Evolutionary conservation across 2,113 vertebrate species (phyloP).

Genomic region (Ascaphus truei): DNA sequence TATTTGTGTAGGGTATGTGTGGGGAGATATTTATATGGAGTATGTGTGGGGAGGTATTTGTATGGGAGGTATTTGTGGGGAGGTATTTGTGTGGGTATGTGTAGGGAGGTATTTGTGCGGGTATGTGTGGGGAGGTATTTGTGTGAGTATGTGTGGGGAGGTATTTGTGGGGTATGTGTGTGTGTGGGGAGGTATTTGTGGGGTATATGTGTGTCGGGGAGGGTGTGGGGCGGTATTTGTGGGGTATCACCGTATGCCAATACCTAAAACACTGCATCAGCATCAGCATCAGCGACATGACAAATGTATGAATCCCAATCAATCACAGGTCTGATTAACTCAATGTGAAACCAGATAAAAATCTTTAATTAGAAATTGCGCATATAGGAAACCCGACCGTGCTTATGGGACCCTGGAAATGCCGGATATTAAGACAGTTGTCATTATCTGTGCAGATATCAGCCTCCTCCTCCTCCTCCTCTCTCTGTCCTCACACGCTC

Average conservation of each 20-base stretch:
- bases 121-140: no score
- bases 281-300: conserved; percentile 70
- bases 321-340: conserved; percentile 84
- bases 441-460: conserved; percentile 76
- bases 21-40: no score
- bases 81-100: no score
- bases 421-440: conserved; percentile 80
- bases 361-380: conserved; percentile 84
- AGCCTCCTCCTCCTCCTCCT: conserved; percentile 50
- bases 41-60: no score
- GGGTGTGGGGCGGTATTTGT: not conserved
- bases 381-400: conserved; percentile 82
- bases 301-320: conserved; percentile 82
- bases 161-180: no score
- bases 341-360: conserved; percentile 83
- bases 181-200: no score
- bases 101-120: no score
- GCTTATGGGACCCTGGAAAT: conserved; percentile 76
- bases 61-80: no score
- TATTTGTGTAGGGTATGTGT: no score
- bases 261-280: conserved; percentile 68
- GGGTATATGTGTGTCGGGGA: no score
- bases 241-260: conserved; percentile 56
- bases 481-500: conserved; percentile 62
- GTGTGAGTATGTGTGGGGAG: no score